Evolutionary conservation across 2,888 invertebrate genomes (phyloP).

Genomic region (Stenotaenia linearis): DNA sequence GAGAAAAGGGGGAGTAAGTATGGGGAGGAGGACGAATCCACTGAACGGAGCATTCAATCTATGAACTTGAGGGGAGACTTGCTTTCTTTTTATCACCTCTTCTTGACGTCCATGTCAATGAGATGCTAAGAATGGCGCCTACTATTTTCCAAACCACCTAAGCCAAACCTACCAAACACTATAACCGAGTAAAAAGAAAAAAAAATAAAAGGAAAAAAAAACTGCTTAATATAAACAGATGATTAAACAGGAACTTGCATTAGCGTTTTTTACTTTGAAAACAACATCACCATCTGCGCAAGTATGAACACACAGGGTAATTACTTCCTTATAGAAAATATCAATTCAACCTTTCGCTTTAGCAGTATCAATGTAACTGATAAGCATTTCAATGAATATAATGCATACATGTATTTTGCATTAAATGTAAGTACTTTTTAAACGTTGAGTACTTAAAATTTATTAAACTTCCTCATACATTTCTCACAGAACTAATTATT

Average conservation of each 20-base stretch:
- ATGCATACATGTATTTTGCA: neutral
- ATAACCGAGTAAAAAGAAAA: neutral
- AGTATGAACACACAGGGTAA: constrained; percentile 1
- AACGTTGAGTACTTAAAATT: neutral
- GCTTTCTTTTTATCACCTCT: constrained; percentile 26
- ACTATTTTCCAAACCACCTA: constrained; percentile 20
- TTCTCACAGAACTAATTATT: neutral
- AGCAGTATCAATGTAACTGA: neutral
- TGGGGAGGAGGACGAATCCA: constrained; percentile 2
- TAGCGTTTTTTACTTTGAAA: neutral
- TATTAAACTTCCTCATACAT: neutral
- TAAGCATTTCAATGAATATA: neutral
- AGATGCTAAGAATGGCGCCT: neutral
- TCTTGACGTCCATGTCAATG: constrained; percentile 26
- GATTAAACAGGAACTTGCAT: constrained; percentile 21
- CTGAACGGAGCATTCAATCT: constrained; percentile 26
- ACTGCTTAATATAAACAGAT: neutral
- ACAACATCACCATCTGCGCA: neutral
- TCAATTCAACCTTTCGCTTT: neutral
- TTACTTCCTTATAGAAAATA: constrained; percentile 14
- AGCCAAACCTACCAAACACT: constrained; percentile 7
- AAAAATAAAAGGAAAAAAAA: neutral
- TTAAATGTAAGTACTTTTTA: neutral
- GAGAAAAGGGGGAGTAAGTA: constrained; percentile 6
- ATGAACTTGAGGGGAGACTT: constrained; percentile 26